phyloP scores from a whole-genome alignment of 2,888 invertebrate genomes.

The Spicauda simplicius region DNA sequence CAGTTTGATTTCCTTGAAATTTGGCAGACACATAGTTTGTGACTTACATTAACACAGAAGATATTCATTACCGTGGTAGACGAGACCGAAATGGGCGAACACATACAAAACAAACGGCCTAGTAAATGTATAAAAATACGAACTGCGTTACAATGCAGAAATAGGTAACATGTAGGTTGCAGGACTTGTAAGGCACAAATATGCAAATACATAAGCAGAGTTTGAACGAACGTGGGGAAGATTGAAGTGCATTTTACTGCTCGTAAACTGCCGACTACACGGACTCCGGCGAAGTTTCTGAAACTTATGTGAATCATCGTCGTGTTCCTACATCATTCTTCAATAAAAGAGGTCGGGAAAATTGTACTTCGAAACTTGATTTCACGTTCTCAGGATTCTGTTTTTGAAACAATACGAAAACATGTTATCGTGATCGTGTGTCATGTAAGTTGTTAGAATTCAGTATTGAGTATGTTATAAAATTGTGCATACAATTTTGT shows the following conservation, averaged over 20 bases:
- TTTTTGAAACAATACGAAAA: conserved; percentile 10
- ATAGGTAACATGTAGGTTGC: neutral
- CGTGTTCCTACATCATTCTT: conserved; percentile 37
- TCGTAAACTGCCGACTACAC: conserved; percentile 46
- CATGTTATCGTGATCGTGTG: conserved; percentile 9
- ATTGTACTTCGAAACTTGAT: conserved; percentile 29
- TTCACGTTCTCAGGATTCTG: conserved; percentile 25
- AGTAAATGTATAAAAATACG: too few species aligned
- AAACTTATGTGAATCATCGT: conserved; percentile 37
- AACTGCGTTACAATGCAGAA: neutral
- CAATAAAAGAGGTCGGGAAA: conserved; percentile 32
- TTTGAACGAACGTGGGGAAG: conserved; percentile 41
- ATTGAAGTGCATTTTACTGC: conserved; percentile 48
- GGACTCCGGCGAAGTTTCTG: conserved; percentile 45
- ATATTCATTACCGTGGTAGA: too few species aligned
- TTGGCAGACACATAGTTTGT: too few species aligned
- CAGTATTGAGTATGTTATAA: neutral
- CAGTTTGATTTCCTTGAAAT: too few species aligned
- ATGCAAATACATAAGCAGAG: conserved; percentile 23
- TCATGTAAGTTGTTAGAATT: neutral
- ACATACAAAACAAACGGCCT: too few species aligned
- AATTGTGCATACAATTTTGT: neutral
- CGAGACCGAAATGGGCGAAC: too few species aligned
- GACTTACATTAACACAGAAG: too few species aligned
- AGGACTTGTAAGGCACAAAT: neutral